Base-by-base conservation (phyloP, 2,797 vertebrate species). In the Xyrichtys novacula region DNA sequence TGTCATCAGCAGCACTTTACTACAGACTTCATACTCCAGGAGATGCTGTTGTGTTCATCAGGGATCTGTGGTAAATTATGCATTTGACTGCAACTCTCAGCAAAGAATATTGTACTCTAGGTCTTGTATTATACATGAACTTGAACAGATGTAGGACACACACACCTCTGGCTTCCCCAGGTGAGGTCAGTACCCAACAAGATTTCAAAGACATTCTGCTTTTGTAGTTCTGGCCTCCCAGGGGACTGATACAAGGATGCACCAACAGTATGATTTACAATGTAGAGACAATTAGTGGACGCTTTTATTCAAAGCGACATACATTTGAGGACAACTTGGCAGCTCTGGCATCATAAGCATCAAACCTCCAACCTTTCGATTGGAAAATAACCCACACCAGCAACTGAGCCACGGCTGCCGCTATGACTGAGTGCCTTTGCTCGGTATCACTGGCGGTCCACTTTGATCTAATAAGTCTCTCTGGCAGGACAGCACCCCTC, bases 91-190 rank as follows among this genome's bases (percentile, higher is more conserved):
- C 68, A 64, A 38, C 47, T 83, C 68, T 65, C 43, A 4, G 81
- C 83, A 79, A 76, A 54, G 52, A 72, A 49, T 76, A 62, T 71
- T 67, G 68, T 76, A 74, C 70, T 85, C 67, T 22, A 36, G 72
- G 75, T 74, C 71, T 65, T 88, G 54, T 63, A 88, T 89, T 86
- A 87, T 89, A 85, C 83, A 89, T 90, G 77, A 83, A 71, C 75
- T 46, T 42, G 71, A 75, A 74, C 68, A 78, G 78, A 71, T 65
- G 58, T 52, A 63, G 66, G 68, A 78, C 75, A 52, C 49, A 49
- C 0, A 5, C 76, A 78, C 83, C 77, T 69, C 74, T 80, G 80
- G 54, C 55, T 19, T 83, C 80, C 71, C 74, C 43, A 50, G 82
- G 72, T 86, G 67, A 87, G 80, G 83, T 88, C 74, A 81, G 81